phyloP scores from a whole-genome alignment of 2,797 vertebrate genomes.

The Melanotaenia boesemani region DNA sequence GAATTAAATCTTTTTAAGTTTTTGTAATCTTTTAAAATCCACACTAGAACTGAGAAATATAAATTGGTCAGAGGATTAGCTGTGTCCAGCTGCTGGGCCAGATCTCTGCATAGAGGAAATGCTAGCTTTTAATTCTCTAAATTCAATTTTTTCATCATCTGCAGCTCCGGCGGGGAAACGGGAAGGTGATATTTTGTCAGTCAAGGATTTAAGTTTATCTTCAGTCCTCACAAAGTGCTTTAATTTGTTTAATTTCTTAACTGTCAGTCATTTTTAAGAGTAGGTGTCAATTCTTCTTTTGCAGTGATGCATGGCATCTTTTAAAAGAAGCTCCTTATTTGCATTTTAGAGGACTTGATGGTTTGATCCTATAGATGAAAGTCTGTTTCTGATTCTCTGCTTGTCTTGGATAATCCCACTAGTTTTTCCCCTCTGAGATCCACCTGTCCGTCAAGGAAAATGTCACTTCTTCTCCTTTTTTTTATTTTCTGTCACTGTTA shows the following conservation, averaged over 20 bases:
- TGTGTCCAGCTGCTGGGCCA: background rate
- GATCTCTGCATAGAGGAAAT: conserved; percentile 6
- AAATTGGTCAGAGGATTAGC: background rate
- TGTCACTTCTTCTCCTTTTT: conserved; percentile 32
- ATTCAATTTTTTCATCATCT: conserved; percentile 21
- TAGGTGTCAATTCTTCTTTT: conserved; percentile 32
- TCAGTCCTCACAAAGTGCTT: conserved; percentile 50
- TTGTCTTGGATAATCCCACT: conserved; percentile 47
- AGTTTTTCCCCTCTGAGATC: conserved; percentile 26
- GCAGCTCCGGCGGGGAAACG: background rate
- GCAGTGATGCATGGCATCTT: conserved; percentile 11
- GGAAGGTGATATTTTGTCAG: conserved; percentile 43
- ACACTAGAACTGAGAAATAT: background rate
- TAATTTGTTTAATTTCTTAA: conserved; percentile 38
- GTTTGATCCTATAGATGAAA: conserved; percentile 64
- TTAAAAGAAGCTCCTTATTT: conserved; percentile 55
- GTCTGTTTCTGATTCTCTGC: conserved; percentile 38
- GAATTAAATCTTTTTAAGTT: too few relatives aligned
- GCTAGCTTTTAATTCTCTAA: conserved; percentile 16
- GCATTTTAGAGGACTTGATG: conserved; percentile 49
- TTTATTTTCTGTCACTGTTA: conserved; percentile 37
- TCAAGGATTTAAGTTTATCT: conserved; percentile 50
- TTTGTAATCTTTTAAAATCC: background rate
- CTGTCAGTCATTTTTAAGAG: conserved; percentile 53
- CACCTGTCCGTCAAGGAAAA: conserved; percentile 61